Percentiles rank a stretch among this genome's conserved stretches.
These are phyloP conservation scores for Bufotes viridis DNA, from an alignment of 2,797 vertebrate species.

Conservation along the genomic window DNA sequence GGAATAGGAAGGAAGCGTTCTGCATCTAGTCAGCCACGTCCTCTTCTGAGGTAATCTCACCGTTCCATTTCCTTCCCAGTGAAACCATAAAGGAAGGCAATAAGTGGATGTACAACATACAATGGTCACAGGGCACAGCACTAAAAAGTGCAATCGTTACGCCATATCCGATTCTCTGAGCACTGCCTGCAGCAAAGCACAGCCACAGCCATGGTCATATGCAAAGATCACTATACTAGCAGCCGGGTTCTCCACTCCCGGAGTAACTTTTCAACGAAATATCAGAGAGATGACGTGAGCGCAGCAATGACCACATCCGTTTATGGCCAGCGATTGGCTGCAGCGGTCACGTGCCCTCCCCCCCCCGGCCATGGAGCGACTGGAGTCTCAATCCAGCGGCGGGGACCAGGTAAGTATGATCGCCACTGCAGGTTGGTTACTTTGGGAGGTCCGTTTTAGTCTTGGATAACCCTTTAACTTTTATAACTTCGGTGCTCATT, in stretches of 20 bases:
- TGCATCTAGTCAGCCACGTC: slow-evolving; percentile 62
- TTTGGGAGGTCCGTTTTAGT: no score
- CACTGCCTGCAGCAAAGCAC: background rate
- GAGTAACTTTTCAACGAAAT: no score
- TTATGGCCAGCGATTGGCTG: no score
- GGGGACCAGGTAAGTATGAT: no score
- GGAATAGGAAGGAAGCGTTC: slow-evolving; percentile 70
- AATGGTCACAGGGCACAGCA: background rate
- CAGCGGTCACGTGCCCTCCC: no score
- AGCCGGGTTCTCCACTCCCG: background rate
- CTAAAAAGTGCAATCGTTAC: background rate
- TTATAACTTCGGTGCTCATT: no score
- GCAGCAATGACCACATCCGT: no score
- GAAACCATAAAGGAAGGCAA: background rate
- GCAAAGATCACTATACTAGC: background rate
- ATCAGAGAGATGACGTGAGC: no score
- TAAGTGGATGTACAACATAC: background rate
- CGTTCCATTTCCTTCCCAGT: slow-evolving; percentile 63
- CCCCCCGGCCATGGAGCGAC: no score
- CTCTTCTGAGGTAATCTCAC: slow-evolving; percentile 56
- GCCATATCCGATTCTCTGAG: background rate
- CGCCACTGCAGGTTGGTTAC: no score
- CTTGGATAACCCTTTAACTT: no score
- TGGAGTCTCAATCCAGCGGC: no score
- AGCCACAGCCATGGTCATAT: background rate